A percentile compares a stretch with the other conserved stretches of the same genome.
phyloP scores from a whole-genome alignment of 92 coral and sea anemone species.

The Virgularia gustaviana region DNA sequence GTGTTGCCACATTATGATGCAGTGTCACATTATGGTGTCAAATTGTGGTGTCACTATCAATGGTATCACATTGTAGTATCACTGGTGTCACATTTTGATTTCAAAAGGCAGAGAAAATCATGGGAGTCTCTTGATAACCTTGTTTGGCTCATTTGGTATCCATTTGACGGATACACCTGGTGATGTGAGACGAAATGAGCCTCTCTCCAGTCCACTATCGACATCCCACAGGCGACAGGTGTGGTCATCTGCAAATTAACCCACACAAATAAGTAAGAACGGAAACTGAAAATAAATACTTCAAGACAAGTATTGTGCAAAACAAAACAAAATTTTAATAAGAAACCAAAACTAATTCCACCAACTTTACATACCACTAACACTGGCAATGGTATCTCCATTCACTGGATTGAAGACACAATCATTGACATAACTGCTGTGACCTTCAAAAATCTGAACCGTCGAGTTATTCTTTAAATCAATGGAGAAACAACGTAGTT shows the following conservation, averaged over 20 bases:
- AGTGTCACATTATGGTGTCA: no score
- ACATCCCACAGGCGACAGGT: constrained; percentile 97
- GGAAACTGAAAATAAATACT: not conserved
- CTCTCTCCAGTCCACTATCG: constrained; percentile 72
- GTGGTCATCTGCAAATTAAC: constrained; percentile 68
- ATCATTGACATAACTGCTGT: constrained; percentile 79
- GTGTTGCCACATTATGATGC: no score
- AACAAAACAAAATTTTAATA: no score
- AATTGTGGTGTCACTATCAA: no score
- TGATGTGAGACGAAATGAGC: constrained; percentile 79
- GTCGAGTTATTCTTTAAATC: constrained; percentile 64
- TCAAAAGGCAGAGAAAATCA: not conserved
- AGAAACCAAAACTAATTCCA: no score
- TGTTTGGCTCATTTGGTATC: constrained; percentile 86
- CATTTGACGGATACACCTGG: constrained; percentile 87
- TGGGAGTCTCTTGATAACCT: constrained; percentile 44
- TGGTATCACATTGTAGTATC: no score
- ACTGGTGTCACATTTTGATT: no score
- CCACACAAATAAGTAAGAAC: not conserved
- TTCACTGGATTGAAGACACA: constrained; percentile 71
- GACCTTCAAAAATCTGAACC: constrained; percentile 72
- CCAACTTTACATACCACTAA: constrained; percentile 69
- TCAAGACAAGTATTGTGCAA: no score
- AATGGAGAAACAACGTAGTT: constrained; percentile 64
- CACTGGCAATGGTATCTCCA: constrained; percentile 80